Evolutionary conservation across 2,113 vertebrate genomes (phyloP), one percentile per base, ranked within the genome.

Genomic region (Ornithorhynchus anatinus): DNA sequence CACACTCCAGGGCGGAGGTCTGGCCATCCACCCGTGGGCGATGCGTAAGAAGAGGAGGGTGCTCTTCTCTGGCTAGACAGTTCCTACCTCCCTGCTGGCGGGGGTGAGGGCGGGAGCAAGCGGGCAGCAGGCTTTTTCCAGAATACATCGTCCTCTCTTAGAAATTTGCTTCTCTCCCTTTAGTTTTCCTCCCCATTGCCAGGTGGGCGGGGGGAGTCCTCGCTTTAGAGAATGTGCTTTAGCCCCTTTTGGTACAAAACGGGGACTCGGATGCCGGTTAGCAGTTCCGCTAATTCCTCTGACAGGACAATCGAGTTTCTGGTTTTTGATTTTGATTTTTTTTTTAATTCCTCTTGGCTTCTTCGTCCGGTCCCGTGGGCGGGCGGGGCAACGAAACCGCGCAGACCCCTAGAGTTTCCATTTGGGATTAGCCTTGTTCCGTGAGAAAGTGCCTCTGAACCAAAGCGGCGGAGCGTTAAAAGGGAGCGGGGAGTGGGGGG

Each of bases 21-120:
- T 88, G 82, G 83, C 75, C 89, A 90, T 85, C 84, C 77, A 83
- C 88, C 86, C 87, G 36, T 78, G 77, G 86, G 84, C 60, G 86
- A 84, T 22, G 70, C 81, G 84, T 70, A 84, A 82, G 66, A 81
- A 81, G n/a, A n/a, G 79, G 64, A 89, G 83, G 86, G 85, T 81
- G 78, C 86, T 90, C 88, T 84, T 89, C 72, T 73, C 54, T 63
- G 82, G 87, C 89, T 86, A 75, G 80, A 68, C 82, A 73, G 51
- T 77, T 84, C 84, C 44, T 80, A 88, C 80, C 85, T 73, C 48
- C 63, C 77, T 78, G 82, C 82, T 86, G 85, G 77, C 84, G 43
- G 60, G 86, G 72, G 86, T 75, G 75, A 23, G 71, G 71, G 89
- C 75, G 48, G 84, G 83, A 88, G 89, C 77, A 56, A 84, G 82